Percentiles rank a stretch among this genome's conserved stretches.
phyloP scores from a whole-genome alignment of 2,797 vertebrate genomes.

The Amniataba percoides region DNA sequence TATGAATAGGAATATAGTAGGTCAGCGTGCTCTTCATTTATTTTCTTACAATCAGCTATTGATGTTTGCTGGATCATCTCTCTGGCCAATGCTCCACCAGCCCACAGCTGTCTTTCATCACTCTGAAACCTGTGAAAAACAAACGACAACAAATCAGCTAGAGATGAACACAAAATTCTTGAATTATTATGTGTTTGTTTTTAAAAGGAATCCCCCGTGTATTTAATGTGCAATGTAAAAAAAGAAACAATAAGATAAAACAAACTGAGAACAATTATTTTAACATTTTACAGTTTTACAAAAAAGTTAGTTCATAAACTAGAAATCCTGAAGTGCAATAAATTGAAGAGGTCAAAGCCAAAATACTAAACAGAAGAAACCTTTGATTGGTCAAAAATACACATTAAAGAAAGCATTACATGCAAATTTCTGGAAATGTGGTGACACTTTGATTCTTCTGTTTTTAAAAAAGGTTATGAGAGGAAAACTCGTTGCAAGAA shows the following conservation, averaged over 20 bases:
- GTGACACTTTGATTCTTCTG: constrained; percentile 70
- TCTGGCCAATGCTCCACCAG: constrained; percentile 59
- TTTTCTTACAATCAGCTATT: constrained; percentile 66
- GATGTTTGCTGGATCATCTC: constrained; percentile 87
- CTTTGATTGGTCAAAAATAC: constrained; percentile 79
- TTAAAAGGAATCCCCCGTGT: constrained; percentile 84
- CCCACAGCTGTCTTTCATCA: constrained; percentile 73
- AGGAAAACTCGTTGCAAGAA: constrained; percentile 85
- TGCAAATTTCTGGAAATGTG: constrained; percentile 83
- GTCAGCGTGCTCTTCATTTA: constrained; percentile 79
- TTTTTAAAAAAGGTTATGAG: constrained; percentile 82
- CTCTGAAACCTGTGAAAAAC: constrained; percentile 88
- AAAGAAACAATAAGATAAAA: constrained; percentile 62
- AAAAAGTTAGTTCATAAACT: constrained; percentile 92
- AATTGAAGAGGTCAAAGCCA: constrained; percentile 72
- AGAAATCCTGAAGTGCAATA: constrained; percentile 93
- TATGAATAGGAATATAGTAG: constrained; percentile 84
- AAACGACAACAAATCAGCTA: constrained; percentile 80
- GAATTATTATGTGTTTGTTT: not conserved
- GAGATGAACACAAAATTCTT: constrained; percentile 43
- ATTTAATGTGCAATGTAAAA: constrained; percentile 85
- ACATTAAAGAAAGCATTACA: constrained; percentile 84
- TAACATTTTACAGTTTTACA: constrained; percentile 88
- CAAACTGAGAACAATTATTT: constrained; percentile 86
- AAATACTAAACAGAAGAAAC: constrained; percentile 79